Percentiles rank a stretch among this genome's conserved stretches.
Evolutionary conservation across 53 echinoderm and acorn worm genomes (phyloP).

Genomic region (Stichopus horrens): DNA sequence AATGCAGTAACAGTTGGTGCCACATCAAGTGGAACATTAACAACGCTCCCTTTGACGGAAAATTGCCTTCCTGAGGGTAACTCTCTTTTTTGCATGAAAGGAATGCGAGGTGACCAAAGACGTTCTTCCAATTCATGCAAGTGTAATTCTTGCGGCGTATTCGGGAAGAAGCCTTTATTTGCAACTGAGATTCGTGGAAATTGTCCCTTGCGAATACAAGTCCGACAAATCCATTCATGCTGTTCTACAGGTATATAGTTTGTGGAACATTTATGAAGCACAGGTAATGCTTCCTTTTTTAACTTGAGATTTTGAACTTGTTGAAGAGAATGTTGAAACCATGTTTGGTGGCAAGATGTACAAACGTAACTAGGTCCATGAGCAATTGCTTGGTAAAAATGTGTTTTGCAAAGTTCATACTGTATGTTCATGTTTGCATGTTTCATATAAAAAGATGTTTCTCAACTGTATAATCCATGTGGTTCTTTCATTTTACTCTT

Average conservation of each 20-base stretch:
- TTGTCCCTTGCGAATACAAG: constrained; percentile 35
- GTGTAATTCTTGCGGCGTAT: constrained; percentile 32
- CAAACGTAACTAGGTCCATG: constrained; percentile 46
- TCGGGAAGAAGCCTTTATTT: constrained; percentile 43
- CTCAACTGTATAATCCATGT: too few species aligned
- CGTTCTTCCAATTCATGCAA: constrained; percentile 53
- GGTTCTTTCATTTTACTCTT: too few species aligned
- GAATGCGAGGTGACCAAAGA: constrained; percentile 50
- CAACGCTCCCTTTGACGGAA: constrained; percentile 55
- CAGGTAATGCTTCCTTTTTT: not conserved
- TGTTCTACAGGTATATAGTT: constrained; percentile 12
- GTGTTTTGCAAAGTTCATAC: not conserved
- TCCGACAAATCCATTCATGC: constrained; percentile 48
- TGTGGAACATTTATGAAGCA: not conserved
- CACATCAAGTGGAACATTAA: constrained; percentile 61
- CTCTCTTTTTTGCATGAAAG: constrained; percentile 65
- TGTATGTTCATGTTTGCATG: too few species aligned
- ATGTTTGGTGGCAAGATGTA: constrained; percentile 45
- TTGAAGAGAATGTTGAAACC: constrained; percentile 45
- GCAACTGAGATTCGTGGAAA: constrained; percentile 35
- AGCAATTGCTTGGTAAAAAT: not conserved
- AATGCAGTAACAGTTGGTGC: constrained; percentile 49
- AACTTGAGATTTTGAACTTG: not conserved
- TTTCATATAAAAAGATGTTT: too few species aligned
- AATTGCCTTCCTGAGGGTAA: constrained; percentile 59